These are phyloP conservation scores for Chamaea fasciata DNA, from an alignment of 2,113 vertebrate genomes.

Conservation along the genomic window DNA sequence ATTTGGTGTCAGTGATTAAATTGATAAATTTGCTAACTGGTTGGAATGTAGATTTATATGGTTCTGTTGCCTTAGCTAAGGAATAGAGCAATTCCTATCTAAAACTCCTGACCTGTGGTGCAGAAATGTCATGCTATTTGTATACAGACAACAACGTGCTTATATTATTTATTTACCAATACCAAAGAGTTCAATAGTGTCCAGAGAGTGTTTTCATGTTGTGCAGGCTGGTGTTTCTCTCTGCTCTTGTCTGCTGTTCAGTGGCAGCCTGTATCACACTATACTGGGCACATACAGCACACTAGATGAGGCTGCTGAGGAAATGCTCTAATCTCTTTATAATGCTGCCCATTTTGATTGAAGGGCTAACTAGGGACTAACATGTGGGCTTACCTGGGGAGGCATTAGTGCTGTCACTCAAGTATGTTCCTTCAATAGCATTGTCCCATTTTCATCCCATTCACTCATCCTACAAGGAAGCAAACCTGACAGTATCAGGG, in stretches of 20 bases:
- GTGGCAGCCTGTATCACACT: neutral
- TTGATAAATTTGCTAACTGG: neutral
- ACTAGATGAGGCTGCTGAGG: neutral
- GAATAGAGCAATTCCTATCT: neutral
- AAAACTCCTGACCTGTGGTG: neutral
- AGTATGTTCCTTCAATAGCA: neutral
- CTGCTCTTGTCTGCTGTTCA: neutral
- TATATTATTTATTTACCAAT: neutral
- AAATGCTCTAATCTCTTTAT: constrained; percentile 10
- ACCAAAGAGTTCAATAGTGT: neutral
- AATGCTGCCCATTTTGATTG: constrained; percentile 1
- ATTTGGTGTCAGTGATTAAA: neutral
- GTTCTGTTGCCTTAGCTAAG: neutral
- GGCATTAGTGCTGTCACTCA: neutral
- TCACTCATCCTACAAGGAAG: neutral
- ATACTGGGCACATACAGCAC: neutral
- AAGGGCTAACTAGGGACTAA: neutral
- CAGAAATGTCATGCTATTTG: neutral
- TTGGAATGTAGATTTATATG: neutral
- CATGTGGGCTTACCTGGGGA: neutral
- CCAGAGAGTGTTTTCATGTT: neutral
- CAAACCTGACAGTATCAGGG: neutral
- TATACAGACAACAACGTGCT: neutral
- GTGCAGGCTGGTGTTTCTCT: neutral
- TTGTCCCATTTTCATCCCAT: neutral